Base-by-base conservation (phyloP, 2,888 invertebrate genomes). In the Thecocarcelia acutangulata region DNA sequence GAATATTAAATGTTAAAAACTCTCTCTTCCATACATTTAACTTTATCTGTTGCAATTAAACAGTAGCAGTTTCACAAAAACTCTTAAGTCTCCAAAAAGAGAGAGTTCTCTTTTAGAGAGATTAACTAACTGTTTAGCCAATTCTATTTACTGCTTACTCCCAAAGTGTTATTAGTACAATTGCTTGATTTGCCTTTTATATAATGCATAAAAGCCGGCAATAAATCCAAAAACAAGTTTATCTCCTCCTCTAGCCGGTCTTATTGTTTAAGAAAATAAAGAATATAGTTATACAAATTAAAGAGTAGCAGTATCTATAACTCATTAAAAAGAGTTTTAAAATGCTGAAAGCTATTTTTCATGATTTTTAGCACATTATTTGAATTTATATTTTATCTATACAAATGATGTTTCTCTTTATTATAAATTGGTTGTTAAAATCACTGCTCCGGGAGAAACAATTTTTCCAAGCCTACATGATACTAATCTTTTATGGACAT, bases 381-480 rank as follows among this genome's bases (percentile, higher is more conserved):
- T 17, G 12, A 1, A 56, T 44, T 37, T 33, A 33, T 12, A 0
- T 28, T 12, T n/a, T 21, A 19, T 44, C 21, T 28, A 4, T n/a
- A 28, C 11, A 24, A 15, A 6, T 17, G 17, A 52, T 9, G 15
- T 52, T 21, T 40, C 40, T 48, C 33, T 17, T 12, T 54, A 28
- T 13, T 37, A 46, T 19, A 4, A 56, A 17, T 48, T 66, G 37
- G 19, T 66, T 54, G 12, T 11, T 58, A 42, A 11, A 46, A 59
- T 13, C 11, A 17, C 9, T 42, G 28, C 15, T 42, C 3, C 12
- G 12, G 40, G 8, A 28, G 58, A 59, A 42, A 28, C 33, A 74
- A 64, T 33, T 33, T 33, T 33, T 33, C 6, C 46, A 74, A 82
- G 78, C 82, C 82, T 74, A 82, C 82, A 75, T 78, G 82, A 74